These are phyloP conservation scores for Nycteola revayana DNA, from an alignment of 2,888 invertebrate genomes.

Conservation along the genomic window DNA sequence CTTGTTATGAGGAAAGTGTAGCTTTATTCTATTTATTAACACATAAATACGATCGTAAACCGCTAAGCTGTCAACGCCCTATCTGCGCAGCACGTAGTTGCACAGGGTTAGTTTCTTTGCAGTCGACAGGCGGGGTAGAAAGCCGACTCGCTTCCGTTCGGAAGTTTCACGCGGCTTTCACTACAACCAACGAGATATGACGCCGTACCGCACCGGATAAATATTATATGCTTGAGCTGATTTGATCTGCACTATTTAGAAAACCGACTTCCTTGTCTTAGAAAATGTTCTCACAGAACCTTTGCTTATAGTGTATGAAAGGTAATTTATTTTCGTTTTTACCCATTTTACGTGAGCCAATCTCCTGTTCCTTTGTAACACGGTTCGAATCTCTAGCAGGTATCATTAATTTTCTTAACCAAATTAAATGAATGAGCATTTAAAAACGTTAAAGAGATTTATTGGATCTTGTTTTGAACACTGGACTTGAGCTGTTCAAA, in stretches of 20 bases:
- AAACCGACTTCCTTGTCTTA: conserved; percentile 29
- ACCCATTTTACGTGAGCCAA: too few species aligned
- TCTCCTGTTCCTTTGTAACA: conserved; percentile 14
- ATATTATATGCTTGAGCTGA: conserved; percentile 47
- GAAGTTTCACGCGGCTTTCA: conserved; percentile 77
- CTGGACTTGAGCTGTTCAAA: too few species aligned
- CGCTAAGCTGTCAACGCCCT: conserved; percentile 32
- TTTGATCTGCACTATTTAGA: conserved; percentile 37
- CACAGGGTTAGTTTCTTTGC: conserved; percentile 62
- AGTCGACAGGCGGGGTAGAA: conserved; percentile 71
- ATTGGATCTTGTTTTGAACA: too few species aligned
- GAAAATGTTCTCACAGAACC: conserved; percentile 10
- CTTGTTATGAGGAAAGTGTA: conserved; percentile 19
- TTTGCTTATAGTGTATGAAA: neutral
- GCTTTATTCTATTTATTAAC: conserved; percentile 28
- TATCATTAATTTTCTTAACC: conserved; percentile 21
- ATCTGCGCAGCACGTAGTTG: conserved; percentile 24
- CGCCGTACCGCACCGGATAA: conserved; percentile 45
- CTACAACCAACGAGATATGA: conserved; percentile 53
- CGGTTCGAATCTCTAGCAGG: conserved; percentile 8
- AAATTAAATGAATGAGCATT: conserved; percentile 13
- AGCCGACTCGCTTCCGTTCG: conserved; percentile 71
- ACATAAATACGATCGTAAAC: conserved; percentile 35
- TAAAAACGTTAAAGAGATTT: too few species aligned
- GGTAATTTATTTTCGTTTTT: neutral